These are phyloP conservation scores for Cremastinae sp. DNA, from an alignment of 2,888 invertebrate genomes.

Conservation along the genomic window DNA sequence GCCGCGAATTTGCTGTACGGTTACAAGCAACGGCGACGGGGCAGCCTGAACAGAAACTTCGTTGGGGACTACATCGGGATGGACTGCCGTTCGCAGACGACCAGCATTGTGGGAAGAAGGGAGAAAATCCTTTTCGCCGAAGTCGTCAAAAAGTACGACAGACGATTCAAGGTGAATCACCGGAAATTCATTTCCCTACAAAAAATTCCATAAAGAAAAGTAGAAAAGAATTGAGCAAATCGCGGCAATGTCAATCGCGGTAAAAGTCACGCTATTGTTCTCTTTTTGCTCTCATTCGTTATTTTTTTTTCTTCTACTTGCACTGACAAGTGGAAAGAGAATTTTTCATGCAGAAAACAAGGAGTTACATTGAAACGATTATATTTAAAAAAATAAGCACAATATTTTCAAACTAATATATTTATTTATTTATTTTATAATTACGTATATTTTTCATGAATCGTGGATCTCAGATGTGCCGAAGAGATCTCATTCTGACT, in stretches of 20 bases:
- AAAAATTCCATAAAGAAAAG: constrained; percentile 1
- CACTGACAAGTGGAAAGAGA: constrained; percentile 5
- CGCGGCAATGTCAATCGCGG: too few species aligned
- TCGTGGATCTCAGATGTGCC: constrained; percentile 76
- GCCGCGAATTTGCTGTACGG: constrained; percentile 81
- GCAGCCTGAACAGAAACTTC: constrained; percentile 85
- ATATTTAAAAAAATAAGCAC: too few species aligned
- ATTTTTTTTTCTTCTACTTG: background rate
- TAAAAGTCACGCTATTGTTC: background rate
- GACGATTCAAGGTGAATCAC: constrained; percentile 83
- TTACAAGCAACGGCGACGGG: constrained; percentile 84
- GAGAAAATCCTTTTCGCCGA: constrained; percentile 86
- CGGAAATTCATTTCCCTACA: constrained; percentile 44
- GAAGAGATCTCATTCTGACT: constrained; percentile 84
- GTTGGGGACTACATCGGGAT: constrained; percentile 87
- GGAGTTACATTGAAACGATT: too few species aligned
- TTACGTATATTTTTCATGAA: constrained; percentile 14
- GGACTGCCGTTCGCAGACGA: constrained; percentile 83
- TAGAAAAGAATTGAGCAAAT: background rate
- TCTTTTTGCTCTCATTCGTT: background rate
- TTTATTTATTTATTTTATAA: constrained; percentile 25
- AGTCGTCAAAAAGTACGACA: constrained; percentile 85
- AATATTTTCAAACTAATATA: too few species aligned
- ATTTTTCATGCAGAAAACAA: too few species aligned
- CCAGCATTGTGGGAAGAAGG: constrained; percentile 83